Evolutionary conservation across 2,888 invertebrate species (phyloP).

Genomic region (Ceramica pisi): DNA sequence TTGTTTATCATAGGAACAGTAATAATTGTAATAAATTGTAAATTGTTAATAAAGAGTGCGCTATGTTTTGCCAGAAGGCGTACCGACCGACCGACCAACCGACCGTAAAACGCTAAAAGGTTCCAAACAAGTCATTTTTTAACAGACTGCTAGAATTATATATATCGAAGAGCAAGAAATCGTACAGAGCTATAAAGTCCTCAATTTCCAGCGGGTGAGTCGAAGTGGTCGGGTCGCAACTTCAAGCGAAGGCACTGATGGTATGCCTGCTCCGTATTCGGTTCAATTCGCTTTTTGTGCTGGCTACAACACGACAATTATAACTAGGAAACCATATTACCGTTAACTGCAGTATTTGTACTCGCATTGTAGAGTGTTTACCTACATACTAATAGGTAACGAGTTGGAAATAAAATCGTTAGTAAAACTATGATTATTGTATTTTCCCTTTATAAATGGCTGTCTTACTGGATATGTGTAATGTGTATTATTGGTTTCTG

Average conservation of each 20-base stretch:
- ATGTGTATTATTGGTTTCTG: too few relatives aligned
- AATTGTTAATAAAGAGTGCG: too few relatives aligned
- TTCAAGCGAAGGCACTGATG: constrained; percentile 20
- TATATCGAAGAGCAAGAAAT: background rate
- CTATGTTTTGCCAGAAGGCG: too few relatives aligned
- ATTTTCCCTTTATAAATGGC: too few relatives aligned
- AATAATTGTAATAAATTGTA: too few relatives aligned
- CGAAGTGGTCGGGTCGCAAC: constrained; percentile 18
- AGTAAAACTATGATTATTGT: background rate
- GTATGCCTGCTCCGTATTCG: constrained; percentile 8
- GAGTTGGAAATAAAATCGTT: background rate
- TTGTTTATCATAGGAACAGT: too few relatives aligned
- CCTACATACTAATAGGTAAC: too few relatives aligned
- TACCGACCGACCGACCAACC: too few relatives aligned
- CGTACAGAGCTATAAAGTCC: constrained; percentile 1
- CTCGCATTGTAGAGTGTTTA: background rate
- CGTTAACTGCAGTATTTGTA: background rate
- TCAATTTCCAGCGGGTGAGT: constrained; percentile 7
- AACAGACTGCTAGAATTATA: background rate
- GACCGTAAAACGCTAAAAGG: too few relatives aligned
- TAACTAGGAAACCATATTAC: constrained; percentile 16
- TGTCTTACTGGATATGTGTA: too few relatives aligned
- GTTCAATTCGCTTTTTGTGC: constrained; percentile 17
- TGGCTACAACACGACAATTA: constrained; percentile 8
- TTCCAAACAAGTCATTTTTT: too few relatives aligned